A percentile compares a stretch with the other conserved stretches of the same genome.
phyloP scores from a whole-genome alignment of 2,113 vertebrate genomes.

The Dasypus novemcinctus region DNA sequence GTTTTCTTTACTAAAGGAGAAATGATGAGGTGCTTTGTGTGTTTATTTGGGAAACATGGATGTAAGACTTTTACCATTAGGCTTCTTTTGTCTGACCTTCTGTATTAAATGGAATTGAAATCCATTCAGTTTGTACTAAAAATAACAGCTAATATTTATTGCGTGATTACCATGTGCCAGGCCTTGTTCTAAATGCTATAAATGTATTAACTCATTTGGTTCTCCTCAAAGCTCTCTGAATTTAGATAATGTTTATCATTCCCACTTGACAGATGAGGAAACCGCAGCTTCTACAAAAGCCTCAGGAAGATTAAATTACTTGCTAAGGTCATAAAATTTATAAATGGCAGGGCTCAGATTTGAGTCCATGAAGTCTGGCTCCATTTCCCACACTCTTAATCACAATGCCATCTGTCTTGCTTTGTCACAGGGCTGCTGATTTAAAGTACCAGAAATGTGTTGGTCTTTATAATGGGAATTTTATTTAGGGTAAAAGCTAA shows the following conservation, averaged over 20 bases:
- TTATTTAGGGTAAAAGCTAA: too few relatives aligned
- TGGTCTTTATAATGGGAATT: too few relatives aligned
- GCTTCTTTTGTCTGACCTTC: background rate
- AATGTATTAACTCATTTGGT: background rate
- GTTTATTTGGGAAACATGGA: background rate
- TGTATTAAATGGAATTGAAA: background rate
- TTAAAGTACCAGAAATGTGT: too few relatives aligned
- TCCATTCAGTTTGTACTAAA: background rate
- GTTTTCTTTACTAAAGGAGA: background rate
- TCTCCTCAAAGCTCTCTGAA: background rate
- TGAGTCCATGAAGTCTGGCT: background rate
- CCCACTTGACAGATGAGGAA: background rate
- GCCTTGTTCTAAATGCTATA: background rate
- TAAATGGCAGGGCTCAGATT: background rate
- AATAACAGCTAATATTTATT: background rate
- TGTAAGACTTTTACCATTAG: background rate
- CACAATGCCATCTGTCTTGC: background rate
- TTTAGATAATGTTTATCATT: background rate
- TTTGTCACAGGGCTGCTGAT: too few relatives aligned
- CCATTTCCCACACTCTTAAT: background rate
- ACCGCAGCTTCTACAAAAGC: background rate
- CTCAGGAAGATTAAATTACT: background rate
- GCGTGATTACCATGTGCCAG: background rate
- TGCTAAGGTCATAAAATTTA: background rate
- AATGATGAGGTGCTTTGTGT: background rate